Evolutionary conservation across 2,888 invertebrate genomes (phyloP).

Genomic region (Thymelicus lineola): DNA sequence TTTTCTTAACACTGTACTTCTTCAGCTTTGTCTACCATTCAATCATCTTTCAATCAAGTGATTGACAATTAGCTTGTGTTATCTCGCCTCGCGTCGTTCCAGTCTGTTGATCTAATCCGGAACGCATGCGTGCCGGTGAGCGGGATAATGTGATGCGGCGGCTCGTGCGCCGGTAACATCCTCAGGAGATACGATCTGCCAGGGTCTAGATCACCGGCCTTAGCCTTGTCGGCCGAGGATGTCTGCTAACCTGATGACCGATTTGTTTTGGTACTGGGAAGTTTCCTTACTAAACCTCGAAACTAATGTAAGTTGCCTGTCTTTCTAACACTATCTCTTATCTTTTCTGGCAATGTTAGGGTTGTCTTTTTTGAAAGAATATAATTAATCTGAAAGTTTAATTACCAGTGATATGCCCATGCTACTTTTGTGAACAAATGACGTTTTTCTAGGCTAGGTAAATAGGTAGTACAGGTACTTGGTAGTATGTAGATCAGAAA

Average conservation of each 20-base stretch:
- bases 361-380: no score
- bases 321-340: no score
- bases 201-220: slow-evolving; percentile 24
- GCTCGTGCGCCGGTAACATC: slow-evolving; percentile 9
- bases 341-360: no score
- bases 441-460: no score
- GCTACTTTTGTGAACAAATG: no score
- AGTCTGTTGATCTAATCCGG: slow-evolving; percentile 14
- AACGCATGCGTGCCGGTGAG: slow-evolving; percentile 13
- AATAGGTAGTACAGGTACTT: no score
- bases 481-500: no score
- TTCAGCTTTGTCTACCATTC: background rate
- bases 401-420: no score
- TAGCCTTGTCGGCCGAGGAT: slow-evolving; percentile 12
- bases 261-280: background rate
- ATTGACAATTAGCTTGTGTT: background rate
- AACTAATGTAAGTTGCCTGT: no score
- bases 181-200: slow-evolving; percentile 9
- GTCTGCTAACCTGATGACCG: background rate
- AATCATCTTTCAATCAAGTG: background rate
- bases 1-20: no score
- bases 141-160: slow-evolving; percentile 12
- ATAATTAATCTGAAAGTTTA: no score
- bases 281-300: background rate
- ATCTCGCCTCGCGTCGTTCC: slow-evolving; percentile 2